Evolutionary conservation across 2,888 invertebrate genomes (phyloP).

Genomic region (Eumacrocentrus americanus): DNA sequence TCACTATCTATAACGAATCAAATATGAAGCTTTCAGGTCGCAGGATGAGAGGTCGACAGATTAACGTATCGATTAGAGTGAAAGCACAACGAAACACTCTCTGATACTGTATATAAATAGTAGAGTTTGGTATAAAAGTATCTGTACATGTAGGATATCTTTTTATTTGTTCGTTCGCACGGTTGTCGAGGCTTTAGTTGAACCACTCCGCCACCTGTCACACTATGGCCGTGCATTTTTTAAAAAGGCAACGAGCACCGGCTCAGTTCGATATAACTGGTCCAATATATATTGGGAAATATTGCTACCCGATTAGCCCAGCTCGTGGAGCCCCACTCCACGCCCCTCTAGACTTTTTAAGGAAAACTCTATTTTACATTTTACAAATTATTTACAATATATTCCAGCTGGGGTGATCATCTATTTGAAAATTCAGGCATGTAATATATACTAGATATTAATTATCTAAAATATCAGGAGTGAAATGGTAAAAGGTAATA

Average conservation of each 20-base stretch:
- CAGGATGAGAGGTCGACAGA: constrained; percentile 41
- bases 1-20: constrained; percentile 36
- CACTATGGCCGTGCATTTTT: constrained; percentile 18
- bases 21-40: constrained; percentile 34
- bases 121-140: neutral
- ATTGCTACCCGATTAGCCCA: too few species aligned
- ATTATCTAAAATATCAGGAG: too few species aligned
- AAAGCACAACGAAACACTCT: constrained; percentile 52
- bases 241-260: constrained; percentile 13
- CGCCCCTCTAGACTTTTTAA: too few species aligned
- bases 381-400: too few species aligned
- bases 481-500: too few species aligned
- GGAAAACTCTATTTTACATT: too few species aligned
- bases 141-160: constrained; percentile 15
- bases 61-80: constrained; percentile 47
- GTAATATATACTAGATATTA: too few species aligned
- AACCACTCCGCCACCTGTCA: neutral
- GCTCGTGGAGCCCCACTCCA: constrained; percentile 16
- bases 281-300: too few species aligned
- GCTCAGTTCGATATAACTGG: constrained; percentile 16
- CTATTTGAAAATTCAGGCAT: too few species aligned
- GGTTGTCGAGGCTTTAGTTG: constrained; percentile 10
- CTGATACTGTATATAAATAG: constrained; percentile 28
- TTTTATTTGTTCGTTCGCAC: constrained; percentile 16
- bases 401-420: too few species aligned